phyloP scores from a whole-genome alignment of 2,113 vertebrate genomes.

The Anas platyrhynchos region DNA sequence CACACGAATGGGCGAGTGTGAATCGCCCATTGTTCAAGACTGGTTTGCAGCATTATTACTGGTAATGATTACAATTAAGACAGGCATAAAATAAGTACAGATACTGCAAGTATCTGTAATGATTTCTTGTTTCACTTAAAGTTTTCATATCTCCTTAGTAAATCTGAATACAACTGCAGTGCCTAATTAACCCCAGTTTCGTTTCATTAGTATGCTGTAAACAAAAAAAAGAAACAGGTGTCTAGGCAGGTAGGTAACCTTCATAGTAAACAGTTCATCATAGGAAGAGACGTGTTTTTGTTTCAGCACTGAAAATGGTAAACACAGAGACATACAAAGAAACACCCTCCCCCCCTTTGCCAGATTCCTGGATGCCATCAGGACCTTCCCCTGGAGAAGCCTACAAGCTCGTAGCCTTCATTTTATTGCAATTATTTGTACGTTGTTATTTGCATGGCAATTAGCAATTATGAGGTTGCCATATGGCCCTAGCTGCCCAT shows the following conservation, averaged over 20 bases:
- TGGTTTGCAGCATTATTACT: neutral
- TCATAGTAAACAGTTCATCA: neutral
- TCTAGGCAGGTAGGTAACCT: neutral
- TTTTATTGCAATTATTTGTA: neutral
- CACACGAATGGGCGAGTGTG: neutral
- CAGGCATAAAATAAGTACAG: neutral
- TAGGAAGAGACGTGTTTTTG: neutral
- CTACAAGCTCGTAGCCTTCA: neutral
- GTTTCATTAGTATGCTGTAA: conserved; percentile 12
- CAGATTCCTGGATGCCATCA: neutral
- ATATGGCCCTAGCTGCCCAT: neutral
- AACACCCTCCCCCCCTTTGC: neutral
- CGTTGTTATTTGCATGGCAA: neutral
- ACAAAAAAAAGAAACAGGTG: neutral
- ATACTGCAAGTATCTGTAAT: neutral
- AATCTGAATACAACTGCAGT: neutral
- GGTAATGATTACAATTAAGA: neutral
- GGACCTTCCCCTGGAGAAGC: neutral
- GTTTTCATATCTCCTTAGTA: conserved; percentile 5
- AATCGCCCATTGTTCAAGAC: neutral
- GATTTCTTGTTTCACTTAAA: conserved; percentile 39
- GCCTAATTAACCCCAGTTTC: neutral
- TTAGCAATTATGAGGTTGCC: neutral
- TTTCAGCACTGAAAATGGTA: neutral
- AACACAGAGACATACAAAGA: neutral